phyloP scores from a whole-genome alignment of 2,797 vertebrate species.

The Microctenopoma lineatum region DNA sequence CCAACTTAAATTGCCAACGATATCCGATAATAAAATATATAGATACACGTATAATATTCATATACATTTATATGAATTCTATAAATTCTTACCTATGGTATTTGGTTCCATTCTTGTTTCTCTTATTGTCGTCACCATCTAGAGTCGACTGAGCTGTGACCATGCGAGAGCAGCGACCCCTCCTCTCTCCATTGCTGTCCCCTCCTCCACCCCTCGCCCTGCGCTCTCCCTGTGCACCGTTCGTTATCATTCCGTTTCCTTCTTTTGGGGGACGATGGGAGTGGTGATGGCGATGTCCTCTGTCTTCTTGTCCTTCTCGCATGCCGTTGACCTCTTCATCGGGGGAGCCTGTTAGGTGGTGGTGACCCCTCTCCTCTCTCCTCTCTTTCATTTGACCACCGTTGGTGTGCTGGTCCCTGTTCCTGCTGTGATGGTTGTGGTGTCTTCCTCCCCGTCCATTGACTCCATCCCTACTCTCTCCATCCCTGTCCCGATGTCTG shows the following conservation, averaged over 20 bases:
- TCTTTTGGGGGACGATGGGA: slow-evolving; percentile 83
- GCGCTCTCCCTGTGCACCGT: slow-evolving; percentile 79
- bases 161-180: slow-evolving; percentile 83
- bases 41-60: neutral
- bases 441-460: slow-evolving; percentile 79
- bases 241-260: slow-evolving; percentile 81
- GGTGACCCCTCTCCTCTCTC: slow-evolving; percentile 71
- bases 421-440: slow-evolving; percentile 85
- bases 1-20: no score
- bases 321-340: slow-evolving; percentile 79
- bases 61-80: no score
- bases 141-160: slow-evolving; percentile 80
- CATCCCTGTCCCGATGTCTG: slow-evolving; percentile 82
- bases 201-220: slow-evolving; percentile 79
- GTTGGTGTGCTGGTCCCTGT: slow-evolving; percentile 78
- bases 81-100: slow-evolving; percentile 60
- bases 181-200: slow-evolving; percentile 80
- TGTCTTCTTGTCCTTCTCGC: slow-evolving; percentile 57
- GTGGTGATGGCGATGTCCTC: slow-evolving; percentile 81
- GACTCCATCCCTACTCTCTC: slow-evolving; percentile 72
- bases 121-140: slow-evolving; percentile 82
- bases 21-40: neutral
- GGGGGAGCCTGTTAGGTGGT: slow-evolving; percentile 63
- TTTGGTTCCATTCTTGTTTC: slow-evolving; percentile 77
- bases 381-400: slow-evolving; percentile 48